These are phyloP conservation scores for Oxytorus armatus DNA, from an alignment of 2,888 invertebrate species.

Conservation along the genomic window DNA sequence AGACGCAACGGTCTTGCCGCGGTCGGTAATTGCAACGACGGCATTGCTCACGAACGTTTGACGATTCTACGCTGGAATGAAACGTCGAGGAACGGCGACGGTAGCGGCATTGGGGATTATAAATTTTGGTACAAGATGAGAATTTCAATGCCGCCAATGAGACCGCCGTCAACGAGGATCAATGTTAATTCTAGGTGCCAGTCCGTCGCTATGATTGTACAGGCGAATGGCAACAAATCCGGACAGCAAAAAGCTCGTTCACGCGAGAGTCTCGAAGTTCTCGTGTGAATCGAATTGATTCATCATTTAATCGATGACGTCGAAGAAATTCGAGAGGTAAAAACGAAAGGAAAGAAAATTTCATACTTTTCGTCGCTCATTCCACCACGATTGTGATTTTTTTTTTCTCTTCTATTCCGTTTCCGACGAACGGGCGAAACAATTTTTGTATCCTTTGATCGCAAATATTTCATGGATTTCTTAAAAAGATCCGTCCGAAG, in stretches of 20 bases:
- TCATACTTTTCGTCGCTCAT: neutral
- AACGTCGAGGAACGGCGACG: constrained; percentile 69
- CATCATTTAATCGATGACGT: neutral
- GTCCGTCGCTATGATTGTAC: constrained; percentile 82
- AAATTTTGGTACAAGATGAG: constrained; percentile 89
- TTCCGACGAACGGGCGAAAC: constrained; percentile 13
- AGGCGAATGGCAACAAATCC: constrained; percentile 76
- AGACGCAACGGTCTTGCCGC: constrained; percentile 84
- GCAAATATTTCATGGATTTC: constrained; percentile 32
- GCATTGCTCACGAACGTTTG: constrained; percentile 73
- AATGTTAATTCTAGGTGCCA: constrained; percentile 74
- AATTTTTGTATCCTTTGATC: neutral
- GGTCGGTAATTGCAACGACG: constrained; percentile 84
- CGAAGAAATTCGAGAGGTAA: neutral
- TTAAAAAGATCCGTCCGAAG: constrained; percentile 55
- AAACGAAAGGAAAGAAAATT: neutral
- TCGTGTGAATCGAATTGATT: constrained; percentile 75
- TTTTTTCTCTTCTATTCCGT: neutral
- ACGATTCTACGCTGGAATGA: constrained; percentile 78
- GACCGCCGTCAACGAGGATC: constrained; percentile 69
- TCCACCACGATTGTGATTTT: neutral
- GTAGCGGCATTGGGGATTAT: constrained; percentile 83
- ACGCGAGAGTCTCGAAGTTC: constrained; percentile 83
- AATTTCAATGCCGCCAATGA: constrained; percentile 87
- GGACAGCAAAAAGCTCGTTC: constrained; percentile 81